phyloP scores from a whole-genome alignment of 1,140 invertebrate species.

The Limonius californicus region DNA sequence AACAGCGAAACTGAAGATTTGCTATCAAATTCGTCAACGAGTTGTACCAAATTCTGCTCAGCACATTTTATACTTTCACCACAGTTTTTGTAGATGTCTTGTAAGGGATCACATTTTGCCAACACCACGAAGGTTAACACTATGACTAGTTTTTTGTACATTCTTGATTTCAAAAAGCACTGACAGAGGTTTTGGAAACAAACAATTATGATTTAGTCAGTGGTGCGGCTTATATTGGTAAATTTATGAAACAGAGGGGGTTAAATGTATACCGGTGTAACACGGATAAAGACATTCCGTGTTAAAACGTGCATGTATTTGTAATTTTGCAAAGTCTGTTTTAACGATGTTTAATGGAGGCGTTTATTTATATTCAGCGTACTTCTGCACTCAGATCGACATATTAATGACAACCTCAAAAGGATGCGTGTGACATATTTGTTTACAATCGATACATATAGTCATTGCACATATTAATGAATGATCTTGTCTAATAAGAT shows the following conservation, averaged over 20 bases:
- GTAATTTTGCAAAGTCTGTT: not conserved
- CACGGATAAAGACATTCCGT: constrained; percentile 1
- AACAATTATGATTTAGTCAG: too few species aligned
- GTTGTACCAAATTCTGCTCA: constrained; percentile 10
- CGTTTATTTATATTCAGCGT: not conserved
- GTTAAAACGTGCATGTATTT: constrained; percentile 1
- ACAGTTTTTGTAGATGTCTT: constrained; percentile 5
- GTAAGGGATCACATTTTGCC: not conserved
- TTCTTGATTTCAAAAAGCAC: not conserved
- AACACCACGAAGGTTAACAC: not conserved
- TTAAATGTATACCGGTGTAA: not conserved
- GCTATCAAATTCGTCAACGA: constrained; percentile 19
- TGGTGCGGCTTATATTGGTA: not conserved
- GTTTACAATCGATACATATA: too few species aligned
- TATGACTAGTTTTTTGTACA: not conserved
- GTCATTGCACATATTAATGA: too few species aligned
- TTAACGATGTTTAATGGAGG: not conserved
- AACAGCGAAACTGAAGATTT: constrained; percentile 2
- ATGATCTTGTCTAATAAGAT: too few species aligned
- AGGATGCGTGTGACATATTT: not conserved
- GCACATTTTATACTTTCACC: constrained; percentile 16
- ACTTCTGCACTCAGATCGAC: not conserved
- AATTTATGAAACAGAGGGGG: not conserved
- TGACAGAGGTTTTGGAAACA: too few species aligned
- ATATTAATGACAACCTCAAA: constrained; percentile 8